Evolutionary conservation across 1,140 invertebrate species (phyloP).

Genomic region (Dolichoris vasculosae): DNA sequence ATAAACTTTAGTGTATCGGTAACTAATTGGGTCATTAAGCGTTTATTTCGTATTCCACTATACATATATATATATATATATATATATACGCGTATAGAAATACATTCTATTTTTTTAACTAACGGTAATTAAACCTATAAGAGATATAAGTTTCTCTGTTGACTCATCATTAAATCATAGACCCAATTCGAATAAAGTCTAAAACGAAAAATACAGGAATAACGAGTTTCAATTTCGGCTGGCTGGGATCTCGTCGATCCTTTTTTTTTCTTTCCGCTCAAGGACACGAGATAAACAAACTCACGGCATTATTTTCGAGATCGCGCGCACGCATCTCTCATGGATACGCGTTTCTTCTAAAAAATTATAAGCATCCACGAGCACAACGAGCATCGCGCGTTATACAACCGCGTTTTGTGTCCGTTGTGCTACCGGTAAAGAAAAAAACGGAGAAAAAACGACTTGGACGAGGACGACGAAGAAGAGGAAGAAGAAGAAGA

Average conservation of each 20-base stretch:
- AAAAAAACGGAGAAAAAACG: too few species aligned
- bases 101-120: neutral
- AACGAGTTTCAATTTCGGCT: neutral
- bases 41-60: neutral
- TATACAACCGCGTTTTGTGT: neutral
- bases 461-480: too few species aligned
- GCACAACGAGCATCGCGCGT: neutral
- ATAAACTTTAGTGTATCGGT: conserved; percentile 4
- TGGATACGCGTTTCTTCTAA: neutral
- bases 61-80: neutral
- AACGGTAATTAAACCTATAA: neutral
- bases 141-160: neutral
- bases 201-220: neutral
- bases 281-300: neutral
- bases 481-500: too few species aligned
- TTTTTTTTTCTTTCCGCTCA: neutral
- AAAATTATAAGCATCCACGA: neutral
- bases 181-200: neutral
- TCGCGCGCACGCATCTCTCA: neutral
- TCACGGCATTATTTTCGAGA: too few species aligned
- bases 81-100: too few species aligned
- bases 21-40: conserved; percentile 13
- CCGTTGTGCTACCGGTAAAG: neutral
- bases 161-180: neutral
- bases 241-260: neutral